Percentiles rank a stretch among this genome's conserved stretches.
Evolutionary conservation across 2,113 vertebrate species (phyloP).

Genomic region (Siniperca chuatsi): DNA sequence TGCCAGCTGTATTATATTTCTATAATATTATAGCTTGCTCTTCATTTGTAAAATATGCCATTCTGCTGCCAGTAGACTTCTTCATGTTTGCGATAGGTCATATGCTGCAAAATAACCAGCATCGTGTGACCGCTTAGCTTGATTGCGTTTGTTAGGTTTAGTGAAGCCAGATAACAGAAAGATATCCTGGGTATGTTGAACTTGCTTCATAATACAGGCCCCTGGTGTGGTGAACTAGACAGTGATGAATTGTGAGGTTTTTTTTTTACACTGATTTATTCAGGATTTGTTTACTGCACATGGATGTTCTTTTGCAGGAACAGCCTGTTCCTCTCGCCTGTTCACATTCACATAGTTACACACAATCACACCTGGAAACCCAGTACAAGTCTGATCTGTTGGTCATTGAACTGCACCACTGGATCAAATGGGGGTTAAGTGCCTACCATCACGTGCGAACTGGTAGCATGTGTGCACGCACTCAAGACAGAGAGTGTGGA

Average conservation of each 20-base stretch:
- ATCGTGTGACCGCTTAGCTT: no score
- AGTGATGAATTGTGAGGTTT: background rate
- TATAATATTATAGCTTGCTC: no score
- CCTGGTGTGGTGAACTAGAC: background rate
- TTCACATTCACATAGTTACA: background rate
- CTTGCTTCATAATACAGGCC: no score
- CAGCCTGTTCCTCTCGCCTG: background rate
- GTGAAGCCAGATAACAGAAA: no score
- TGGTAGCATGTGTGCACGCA: background rate
- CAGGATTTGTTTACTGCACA: background rate
- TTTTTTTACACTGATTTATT: background rate
- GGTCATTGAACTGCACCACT: background rate
- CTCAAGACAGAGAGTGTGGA: background rate
- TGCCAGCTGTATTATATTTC: no score
- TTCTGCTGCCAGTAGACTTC: no score
- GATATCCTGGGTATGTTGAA: no score
- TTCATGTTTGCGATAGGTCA: no score
- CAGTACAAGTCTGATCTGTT: background rate
- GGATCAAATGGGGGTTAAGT: background rate
- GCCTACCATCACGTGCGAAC: background rate
- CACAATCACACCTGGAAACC: background rate
- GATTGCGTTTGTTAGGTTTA: no score
- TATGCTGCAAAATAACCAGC: no score
- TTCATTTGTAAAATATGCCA: no score
- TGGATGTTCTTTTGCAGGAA: background rate